Evolutionary conservation across 2,888 invertebrate genomes (phyloP).

Genomic region (Mellilla xanthometata): DNA sequence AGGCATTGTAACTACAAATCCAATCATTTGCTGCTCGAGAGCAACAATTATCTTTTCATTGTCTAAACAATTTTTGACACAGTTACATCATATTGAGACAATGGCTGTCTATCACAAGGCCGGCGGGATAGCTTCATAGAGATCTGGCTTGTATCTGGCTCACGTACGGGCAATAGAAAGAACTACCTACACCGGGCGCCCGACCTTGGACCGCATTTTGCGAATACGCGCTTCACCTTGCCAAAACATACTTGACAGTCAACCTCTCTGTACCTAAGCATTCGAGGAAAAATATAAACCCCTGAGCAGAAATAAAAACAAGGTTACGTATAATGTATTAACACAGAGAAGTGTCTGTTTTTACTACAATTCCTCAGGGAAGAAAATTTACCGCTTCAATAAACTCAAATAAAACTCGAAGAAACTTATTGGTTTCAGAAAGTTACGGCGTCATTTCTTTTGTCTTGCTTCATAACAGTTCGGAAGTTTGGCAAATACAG

Average conservation of each 20-base stretch:
- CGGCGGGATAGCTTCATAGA: conserved; percentile 16
- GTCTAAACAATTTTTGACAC: conserved; percentile 18
- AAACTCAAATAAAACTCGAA: conserved; percentile 26
- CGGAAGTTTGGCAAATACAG: conserved; percentile 5
- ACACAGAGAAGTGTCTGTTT: conserved; percentile 27
- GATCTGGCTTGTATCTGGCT: conserved; percentile 28
- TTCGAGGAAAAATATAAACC: conserved; percentile 24
- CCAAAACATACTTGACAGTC: conserved; percentile 37
- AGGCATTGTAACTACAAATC: not conserved
- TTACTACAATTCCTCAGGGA: conserved; percentile 28
- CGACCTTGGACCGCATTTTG: conserved; percentile 49
- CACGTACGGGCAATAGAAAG: conserved; percentile 39
- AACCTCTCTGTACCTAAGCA: conserved; percentile 17
- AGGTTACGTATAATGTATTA: conserved; percentile 29
- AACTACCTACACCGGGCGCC: conserved; percentile 33
- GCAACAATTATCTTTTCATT: conserved; percentile 15
- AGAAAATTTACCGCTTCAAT: conserved; percentile 12
- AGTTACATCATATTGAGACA: conserved; percentile 18
- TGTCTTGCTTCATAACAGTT: conserved; percentile 15
- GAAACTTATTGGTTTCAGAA: conserved; percentile 15
- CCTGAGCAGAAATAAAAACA: conserved; percentile 30
- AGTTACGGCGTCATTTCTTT: conserved; percentile 3
- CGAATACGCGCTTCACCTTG: conserved; percentile 47
- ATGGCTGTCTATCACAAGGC: conserved; percentile 29
- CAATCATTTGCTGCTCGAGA: conserved; percentile 5